Base-by-base conservation (phyloP, 2,888 invertebrate species). In the Bimastos eiseni region DNA sequence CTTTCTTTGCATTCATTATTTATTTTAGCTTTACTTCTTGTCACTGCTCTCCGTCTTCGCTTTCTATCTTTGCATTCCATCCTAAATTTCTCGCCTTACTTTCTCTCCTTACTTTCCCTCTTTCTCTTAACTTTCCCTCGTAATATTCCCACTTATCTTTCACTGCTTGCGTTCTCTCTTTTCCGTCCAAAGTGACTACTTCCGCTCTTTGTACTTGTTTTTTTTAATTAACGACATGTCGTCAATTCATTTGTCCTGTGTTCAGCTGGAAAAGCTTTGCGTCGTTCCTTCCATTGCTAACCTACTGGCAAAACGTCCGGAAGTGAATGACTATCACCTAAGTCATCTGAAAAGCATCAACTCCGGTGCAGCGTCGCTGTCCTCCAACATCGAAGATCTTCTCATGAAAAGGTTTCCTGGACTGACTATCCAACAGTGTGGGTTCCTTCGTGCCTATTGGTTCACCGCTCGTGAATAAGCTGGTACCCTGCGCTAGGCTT, bases 281-380 rank as follows among this genome's bases (percentile, higher is more conserved):
- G 21, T 84, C 0, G 84, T 90, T 34, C 90, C 90, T 6, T 38
- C 90, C 5, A 38, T 90, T 38, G 90, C 90, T 44, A 90, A 17
- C n/a, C n/a, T 84, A 41, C 19, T 90, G 34, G 90, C 90, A 17
- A 90, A 90, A n/a, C 37, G 83, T 84, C 90, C 90, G 3, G 38
- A 83, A 15, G 90, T 90, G 84, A 86, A 90, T 37, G 37, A 90
- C 21, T 90, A 17, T 44, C 0, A 36, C 17, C 90, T 90, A 38
- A 89, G 37, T 11, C 36, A 86, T 30, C 38, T 90, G 30, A 90
- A 41, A n/a, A 24, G 0, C 4, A 83, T 90, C 37, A 19, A 8
- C 30, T 84, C 37, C 15, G 90, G 90, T 6, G 86, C 84, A 15
- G 90, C 90, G 30, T 37, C 90, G 38, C 86, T 90, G 19, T 36